Evolutionary conservation across 2,888 invertebrate genomes (phyloP).

Genomic region (Andrena chrysosceles): DNA sequence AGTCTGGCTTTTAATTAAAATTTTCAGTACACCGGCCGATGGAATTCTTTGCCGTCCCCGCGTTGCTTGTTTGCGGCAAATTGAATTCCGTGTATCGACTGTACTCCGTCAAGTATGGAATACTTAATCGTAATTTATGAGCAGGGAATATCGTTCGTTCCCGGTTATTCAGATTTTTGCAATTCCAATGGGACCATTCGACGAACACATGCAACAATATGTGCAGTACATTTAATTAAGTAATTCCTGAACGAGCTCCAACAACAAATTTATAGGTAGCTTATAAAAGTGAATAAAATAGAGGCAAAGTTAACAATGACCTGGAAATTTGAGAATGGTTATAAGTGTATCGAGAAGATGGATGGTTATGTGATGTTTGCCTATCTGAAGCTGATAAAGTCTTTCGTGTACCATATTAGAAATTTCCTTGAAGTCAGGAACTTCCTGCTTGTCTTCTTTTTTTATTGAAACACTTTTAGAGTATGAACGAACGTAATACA

Average conservation of each 20-base stretch:
- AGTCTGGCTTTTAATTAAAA: conserved; percentile 62
- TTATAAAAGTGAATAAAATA: not conserved
- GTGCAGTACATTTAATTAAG: no score
- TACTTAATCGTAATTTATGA: not conserved
- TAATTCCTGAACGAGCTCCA: not conserved
- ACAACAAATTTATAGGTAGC: not conserved
- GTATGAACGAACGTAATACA: not conserved
- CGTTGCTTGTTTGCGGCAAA: not conserved
- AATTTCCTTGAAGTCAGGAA: conserved; percentile 27
- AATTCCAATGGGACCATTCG: no score
- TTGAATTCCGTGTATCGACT: not conserved
- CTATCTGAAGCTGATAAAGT: conserved; percentile 37
- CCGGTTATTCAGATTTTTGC: not conserved
- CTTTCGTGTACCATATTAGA: conserved; percentile 17
- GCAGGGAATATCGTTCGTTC: not conserved
- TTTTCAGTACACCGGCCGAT: conserved; percentile 22
- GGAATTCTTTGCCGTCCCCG: not conserved
- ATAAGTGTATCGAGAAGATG: conserved; percentile 54
- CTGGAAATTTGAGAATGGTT: conserved; percentile 35
- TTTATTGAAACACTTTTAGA: not conserved
- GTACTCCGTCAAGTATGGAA: not conserved
- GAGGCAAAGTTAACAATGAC: not conserved
- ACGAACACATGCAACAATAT: no score
- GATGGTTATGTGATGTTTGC: conserved; percentile 47
- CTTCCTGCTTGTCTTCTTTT: conserved; percentile 6